Percentiles rank a stretch among this genome's conserved stretches.
Conservation (phyloP, 2,113 vertebrate genomes). For the Apistogramma diplotaenia region DNA sequence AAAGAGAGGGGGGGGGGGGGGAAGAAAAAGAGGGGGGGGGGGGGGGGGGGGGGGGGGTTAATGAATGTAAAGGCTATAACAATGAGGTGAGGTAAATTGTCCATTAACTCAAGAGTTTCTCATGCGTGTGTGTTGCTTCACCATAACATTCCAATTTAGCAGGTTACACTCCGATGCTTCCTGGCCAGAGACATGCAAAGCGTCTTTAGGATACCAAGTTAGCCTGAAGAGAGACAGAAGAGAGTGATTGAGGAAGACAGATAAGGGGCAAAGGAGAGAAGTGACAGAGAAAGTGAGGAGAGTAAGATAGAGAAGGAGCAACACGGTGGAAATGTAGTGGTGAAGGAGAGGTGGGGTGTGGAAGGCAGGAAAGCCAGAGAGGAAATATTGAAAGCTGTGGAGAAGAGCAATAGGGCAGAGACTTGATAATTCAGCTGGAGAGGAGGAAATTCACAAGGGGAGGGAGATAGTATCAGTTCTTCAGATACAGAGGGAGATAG, state of each 20-base stretch:
- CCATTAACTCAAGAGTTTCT: conserved; percentile 72
- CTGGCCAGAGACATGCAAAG: conserved; percentile 54
- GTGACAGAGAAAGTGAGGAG: background rate
- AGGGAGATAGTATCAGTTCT: conserved; percentile 59
- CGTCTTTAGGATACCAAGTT: conserved; percentile 22
- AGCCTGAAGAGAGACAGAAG: conserved; percentile 28
- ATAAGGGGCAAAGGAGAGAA: conserved; percentile 24
- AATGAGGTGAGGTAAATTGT: conserved; percentile 69
- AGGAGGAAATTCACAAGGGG: conserved; percentile 55
- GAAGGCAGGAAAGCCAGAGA: conserved; percentile 22
- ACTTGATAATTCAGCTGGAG: conserved; percentile 56
- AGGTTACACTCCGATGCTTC: conserved; percentile 65
- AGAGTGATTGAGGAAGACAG: conserved; percentile 21
- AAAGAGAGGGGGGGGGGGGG: background rate
- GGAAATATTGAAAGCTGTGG: conserved; percentile 47
- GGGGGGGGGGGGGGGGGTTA: conserved; percentile 39
- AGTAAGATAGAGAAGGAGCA: conserved; percentile 5
- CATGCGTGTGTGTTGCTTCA: conserved; percentile 63
- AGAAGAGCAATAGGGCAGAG: conserved; percentile 19
- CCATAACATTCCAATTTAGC: conserved; percentile 72
- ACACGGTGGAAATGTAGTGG: conserved; percentile 42
- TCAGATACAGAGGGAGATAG: conserved; percentile 61
- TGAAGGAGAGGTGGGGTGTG: conserved; percentile 15
- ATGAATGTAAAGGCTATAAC: conserved; percentile 67
- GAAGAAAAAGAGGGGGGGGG: conserved; percentile 40